phyloP scores from a whole-genome alignment of 2,113 vertebrate genomes.

The Conger conger region DNA sequence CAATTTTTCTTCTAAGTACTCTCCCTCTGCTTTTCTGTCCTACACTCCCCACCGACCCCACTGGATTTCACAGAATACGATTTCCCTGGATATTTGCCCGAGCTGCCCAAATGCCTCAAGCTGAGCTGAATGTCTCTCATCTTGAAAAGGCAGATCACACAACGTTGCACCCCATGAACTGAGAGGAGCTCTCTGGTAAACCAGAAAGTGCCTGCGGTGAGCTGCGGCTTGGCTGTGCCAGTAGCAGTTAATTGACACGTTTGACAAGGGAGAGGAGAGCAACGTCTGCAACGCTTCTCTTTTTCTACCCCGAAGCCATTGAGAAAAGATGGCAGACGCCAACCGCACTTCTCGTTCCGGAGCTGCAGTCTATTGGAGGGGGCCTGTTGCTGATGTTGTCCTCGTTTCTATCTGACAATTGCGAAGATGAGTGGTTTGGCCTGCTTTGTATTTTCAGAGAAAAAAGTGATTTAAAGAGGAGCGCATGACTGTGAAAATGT shows the following conservation, averaged over 20 bases:
- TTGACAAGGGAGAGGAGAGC: conserved; percentile 10
- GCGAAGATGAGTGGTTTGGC: not conserved
- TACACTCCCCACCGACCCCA: not conserved
- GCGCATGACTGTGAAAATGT: not conserved
- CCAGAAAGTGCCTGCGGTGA: not conserved
- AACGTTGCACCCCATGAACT: not conserved
- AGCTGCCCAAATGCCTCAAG: conserved; percentile 13
- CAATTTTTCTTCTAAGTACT: not conserved
- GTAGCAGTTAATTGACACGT: conserved; percentile 1
- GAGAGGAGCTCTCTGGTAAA: conserved; percentile 12
- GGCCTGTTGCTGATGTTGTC: not conserved
- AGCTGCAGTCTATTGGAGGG: not conserved
- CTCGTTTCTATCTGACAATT: not conserved
- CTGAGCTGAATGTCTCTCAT: not conserved
- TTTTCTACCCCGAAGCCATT: not conserved
- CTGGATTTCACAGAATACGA: not conserved
- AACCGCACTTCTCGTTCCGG: not conserved
- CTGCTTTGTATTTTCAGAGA: not conserved
- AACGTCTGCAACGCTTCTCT: not conserved
- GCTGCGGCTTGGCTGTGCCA: not conserved
- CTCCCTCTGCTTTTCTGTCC: not conserved
- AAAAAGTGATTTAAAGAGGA: not conserved
- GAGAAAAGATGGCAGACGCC: conserved; percentile 2
- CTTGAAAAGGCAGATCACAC: conserved; percentile 16
- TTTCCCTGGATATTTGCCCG: not conserved